Evolutionary conservation across 2,888 invertebrate species (phyloP).

Genomic region (Nephrotoma flavescens): DNA sequence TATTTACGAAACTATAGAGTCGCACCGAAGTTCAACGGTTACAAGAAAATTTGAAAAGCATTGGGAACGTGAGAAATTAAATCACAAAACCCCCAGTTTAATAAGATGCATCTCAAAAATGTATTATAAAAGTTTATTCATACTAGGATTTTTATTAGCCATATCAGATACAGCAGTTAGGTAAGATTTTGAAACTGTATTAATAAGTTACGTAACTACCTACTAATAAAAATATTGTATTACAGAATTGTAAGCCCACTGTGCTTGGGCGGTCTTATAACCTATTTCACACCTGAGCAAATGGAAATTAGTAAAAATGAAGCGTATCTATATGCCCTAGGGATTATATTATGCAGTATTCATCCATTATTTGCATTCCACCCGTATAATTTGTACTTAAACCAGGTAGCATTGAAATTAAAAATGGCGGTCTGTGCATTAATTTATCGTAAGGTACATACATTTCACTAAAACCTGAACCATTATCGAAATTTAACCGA

Average conservation of each 20-base stretch:
- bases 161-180: constrained; percentile 24
- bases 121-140: constrained; percentile 29
- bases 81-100: constrained; percentile 30
- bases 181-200: constrained; percentile 16
- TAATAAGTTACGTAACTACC: not conserved
- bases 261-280: constrained; percentile 49
- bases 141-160: constrained; percentile 22
- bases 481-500: not conserved
- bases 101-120: constrained; percentile 30
- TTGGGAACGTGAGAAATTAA: constrained; percentile 30
- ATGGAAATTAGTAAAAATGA: constrained; percentile 34
- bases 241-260: constrained; percentile 46
- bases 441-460: not conserved
- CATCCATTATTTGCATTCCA: constrained; percentile 47
- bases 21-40: constrained; percentile 35
- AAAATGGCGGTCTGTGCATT: constrained; percentile 40
- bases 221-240: not conserved
- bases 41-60: constrained; percentile 30
- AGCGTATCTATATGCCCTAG: constrained; percentile 53
- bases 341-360: constrained; percentile 42
- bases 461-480: not conserved
- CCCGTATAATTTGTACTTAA: constrained; percentile 55
- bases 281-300: constrained; percentile 41
- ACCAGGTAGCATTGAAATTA: constrained; percentile 54
- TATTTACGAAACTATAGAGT: constrained; percentile 37